Evolutionary conservation across 2,888 invertebrate genomes (phyloP).

Genomic region (Chironomus riparius): DNA sequence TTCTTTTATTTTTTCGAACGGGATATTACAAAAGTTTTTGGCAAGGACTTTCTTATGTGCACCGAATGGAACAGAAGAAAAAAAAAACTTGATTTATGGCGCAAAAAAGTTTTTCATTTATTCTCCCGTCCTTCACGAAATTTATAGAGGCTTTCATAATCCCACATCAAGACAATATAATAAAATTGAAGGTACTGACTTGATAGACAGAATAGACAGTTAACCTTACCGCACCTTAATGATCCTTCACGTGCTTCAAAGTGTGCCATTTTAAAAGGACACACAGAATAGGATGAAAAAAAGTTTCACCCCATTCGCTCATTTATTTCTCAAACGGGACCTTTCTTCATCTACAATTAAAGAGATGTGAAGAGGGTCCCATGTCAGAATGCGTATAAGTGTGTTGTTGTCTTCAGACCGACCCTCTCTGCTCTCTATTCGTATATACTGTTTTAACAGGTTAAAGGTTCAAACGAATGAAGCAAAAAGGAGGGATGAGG

Average conservation of each 20-base stretch:
- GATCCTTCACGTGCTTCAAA: conserved; percentile 26
- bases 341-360: conserved; percentile 11
- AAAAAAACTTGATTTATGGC: not conserved
- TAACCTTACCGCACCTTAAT: not conserved
- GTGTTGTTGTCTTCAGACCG: not conserved
- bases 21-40: conserved; percentile 4
- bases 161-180: not conserved
- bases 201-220: not conserved
- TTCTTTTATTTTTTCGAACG: not conserved
- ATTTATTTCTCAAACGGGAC: conserved; percentile 15
- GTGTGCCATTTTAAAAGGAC: conserved; percentile 23
- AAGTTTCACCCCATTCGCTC: conserved; percentile 6
- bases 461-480: conserved; percentile 8
- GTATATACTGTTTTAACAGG: not conserved
- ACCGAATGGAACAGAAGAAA: not conserved
- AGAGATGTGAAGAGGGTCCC: conserved; percentile 8
- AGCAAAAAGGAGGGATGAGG: not conserved
- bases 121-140: no score
- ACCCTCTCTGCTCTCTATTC: not conserved
- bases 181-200: not conserved
- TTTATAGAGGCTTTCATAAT: not conserved
- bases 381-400: conserved; percentile 22
- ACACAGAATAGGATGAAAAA: no score
- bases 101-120: not conserved
- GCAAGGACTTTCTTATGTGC: not conserved